Evolutionary conservation across 2,888 invertebrate species (phyloP).

Genomic region (Aradus depressus): DNA sequence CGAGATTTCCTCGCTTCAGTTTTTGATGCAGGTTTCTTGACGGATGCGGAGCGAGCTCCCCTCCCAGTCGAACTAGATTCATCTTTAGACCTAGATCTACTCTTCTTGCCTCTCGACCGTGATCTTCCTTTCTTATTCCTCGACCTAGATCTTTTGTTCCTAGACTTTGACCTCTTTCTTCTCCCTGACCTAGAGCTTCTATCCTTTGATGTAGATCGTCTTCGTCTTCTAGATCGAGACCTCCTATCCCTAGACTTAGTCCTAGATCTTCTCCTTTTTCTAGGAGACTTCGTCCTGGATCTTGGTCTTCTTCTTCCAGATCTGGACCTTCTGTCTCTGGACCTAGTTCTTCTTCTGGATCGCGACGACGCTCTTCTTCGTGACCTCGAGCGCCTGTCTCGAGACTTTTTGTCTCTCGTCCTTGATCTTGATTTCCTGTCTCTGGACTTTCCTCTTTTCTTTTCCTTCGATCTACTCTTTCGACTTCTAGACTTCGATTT

Average conservation of each 20-base stretch:
- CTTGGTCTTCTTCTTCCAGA: constrained; percentile 2
- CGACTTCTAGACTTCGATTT: constrained; percentile 8
- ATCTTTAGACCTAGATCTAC: too few relatives aligned
- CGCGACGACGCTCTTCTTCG: background rate
- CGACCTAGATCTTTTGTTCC: background rate
- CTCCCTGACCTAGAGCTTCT: background rate
- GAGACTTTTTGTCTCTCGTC: constrained; percentile 3
- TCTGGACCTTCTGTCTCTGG: constrained; percentile 7
- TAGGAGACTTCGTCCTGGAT: constrained; percentile 2
- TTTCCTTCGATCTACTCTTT: constrained; percentile 3
- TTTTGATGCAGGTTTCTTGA: background rate
- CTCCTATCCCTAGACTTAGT: background rate
- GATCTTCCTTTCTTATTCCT: background rate
- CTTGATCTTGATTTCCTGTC: constrained; percentile 6
- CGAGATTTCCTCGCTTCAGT: background rate
- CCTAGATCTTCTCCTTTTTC: background rate
- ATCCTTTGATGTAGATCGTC: background rate
- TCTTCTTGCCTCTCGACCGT: background rate
- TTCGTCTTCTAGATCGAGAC: constrained; percentile 3
- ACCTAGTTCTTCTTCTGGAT: constrained; percentile 2
- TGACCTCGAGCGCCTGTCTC: constrained; percentile 9
- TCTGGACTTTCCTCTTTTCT: constrained; percentile 2
- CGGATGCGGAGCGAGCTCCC: background rate
- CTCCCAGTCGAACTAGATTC: too few relatives aligned
- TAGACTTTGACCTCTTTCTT: constrained; percentile 11